Evolutionary conservation across 2,888 invertebrate species (phyloP), one percentile per base, ranked within the genome.

Genomic region (Schizaphis graminum): DNA sequence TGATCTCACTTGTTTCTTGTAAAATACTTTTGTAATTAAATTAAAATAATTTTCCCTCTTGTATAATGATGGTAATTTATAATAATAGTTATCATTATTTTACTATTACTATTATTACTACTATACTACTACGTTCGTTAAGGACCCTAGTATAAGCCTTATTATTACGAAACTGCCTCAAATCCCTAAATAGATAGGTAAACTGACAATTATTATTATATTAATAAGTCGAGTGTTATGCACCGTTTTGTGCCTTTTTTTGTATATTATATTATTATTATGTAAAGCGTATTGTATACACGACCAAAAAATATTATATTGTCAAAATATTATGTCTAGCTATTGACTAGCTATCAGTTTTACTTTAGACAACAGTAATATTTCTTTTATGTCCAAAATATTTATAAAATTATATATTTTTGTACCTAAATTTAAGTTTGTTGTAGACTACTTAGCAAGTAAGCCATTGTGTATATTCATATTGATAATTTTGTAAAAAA

Each of bases 1-100:
- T 94, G 93, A 94, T 94, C 93, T 94, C 93, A 94, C 92, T 67
- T 28, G 90, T 94, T 91, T 94, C 93, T 90, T 91, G 93, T 94
- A 94, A 90, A 67, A 89, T 91, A 91, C 93, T 91, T 88, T 92
- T 92, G 92, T 92, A 91, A 91, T 56, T 91, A 85, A 85, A 85
- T 56, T 44, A 85, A 41, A 53, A 92, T 56, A 41, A 67, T 86
- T 86, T 47, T 21, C 26, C 56, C 86, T 47, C 35, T 44, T 92
- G 44, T 92, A 57, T 86, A 92, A 35, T 49, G 49, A 56, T 53
- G 28, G 44, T 86, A 44, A 47, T 77, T 77, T 21, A 49, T 87
- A 87, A 49, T 87, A 92, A 87, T 49, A 35, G n/a, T 92, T 16
- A 47, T 86, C 67, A 88, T 35, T 49, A 87, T 91, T 47, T n/a